These are phyloP conservation scores for Halichoeres trimaculatus DNA, from an alignment of 2,113 vertebrate species.

Conservation along the genomic window DNA sequence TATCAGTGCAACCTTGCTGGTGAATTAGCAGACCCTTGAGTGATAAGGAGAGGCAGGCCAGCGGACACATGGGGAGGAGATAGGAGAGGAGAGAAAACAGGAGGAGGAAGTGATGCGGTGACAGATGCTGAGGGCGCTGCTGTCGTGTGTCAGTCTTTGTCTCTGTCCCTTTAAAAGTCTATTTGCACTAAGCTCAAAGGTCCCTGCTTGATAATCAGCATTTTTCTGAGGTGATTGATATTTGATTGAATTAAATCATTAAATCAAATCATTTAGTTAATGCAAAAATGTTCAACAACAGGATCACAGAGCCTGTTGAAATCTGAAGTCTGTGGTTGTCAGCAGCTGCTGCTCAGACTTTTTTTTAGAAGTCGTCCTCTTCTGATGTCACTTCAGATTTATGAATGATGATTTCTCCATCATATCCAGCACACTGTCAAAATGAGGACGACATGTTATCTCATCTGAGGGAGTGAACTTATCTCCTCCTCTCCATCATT, in stretches of 20 bases:
- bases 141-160: slow-evolving; percentile 84
- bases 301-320: too few relatives aligned
- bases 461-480: not conserved
- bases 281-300: not conserved
- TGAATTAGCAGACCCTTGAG: slow-evolving; percentile 91
- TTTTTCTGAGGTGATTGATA: too few relatives aligned
- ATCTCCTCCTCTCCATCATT: slow-evolving; percentile 3
- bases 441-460: not conserved
- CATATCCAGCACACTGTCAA: not conserved
- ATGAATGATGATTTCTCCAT: not conserved
- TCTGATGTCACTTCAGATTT: not conserved
- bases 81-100: slow-evolving; percentile 65
- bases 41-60: slow-evolving; percentile 87
- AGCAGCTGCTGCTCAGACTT: not conserved
- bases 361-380: not conserved
- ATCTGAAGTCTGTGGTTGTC: not conserved
- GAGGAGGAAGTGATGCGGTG: slow-evolving; percentile 51
- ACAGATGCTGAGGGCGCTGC: slow-evolving; percentile 77
- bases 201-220: not conserved
- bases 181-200: not conserved
- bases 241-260: too few relatives aligned
- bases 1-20: slow-evolving; percentile 88
- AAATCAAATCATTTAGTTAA: too few relatives aligned
- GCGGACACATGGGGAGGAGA: slow-evolving; percentile 76
- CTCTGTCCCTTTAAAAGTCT: not conserved